Conservation (phyloP, 2,113 vertebrate species). For the Percopsis transmontana region DNA sequence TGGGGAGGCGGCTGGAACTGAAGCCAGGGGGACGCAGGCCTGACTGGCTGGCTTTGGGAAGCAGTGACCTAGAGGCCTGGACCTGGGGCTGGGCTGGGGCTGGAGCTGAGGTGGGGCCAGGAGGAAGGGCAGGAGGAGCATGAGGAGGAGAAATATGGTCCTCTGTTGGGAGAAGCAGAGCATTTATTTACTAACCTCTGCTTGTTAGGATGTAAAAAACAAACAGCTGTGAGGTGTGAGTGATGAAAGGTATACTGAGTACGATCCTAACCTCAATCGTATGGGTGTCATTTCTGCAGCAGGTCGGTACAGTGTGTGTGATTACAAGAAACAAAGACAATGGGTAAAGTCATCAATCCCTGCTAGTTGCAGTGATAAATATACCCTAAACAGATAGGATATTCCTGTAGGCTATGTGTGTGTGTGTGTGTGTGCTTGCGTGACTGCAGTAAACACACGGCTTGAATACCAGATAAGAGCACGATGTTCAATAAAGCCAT, state of each 20-base stretch:
- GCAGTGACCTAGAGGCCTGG: conserved; percentile 81
- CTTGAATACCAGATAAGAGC: conserved; percentile 9
- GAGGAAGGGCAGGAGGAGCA: conserved; percentile 61
- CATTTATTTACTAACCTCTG: background rate
- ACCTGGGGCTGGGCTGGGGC: conserved; percentile 68
- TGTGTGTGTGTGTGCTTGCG: background rate
- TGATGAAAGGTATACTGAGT: too few species aligned
- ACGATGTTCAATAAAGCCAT: conserved; percentile 4
- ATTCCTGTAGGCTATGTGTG: background rate
- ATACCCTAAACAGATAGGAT: too few species aligned
- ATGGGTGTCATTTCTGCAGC: too few species aligned
- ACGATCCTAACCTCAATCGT: too few species aligned
- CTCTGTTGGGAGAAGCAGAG: conserved; percentile 38
- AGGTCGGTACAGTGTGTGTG: too few species aligned
- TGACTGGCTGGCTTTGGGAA: conserved; percentile 85
- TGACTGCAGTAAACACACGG: conserved; percentile 18
- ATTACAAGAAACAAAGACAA: too few species aligned
- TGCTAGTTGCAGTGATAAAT: too few species aligned
- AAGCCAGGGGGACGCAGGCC: conserved; percentile 92
- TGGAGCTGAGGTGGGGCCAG: conserved; percentile 68
- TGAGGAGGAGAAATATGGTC: conserved; percentile 42
- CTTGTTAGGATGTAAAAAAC: too few species aligned
- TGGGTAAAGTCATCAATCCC: too few species aligned
- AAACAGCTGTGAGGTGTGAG: too few species aligned
- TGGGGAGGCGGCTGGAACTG: conserved; percentile 85